Conservation (phyloP, 2,888 invertebrate genomes). For the Chymomyza amoena region DNA sequence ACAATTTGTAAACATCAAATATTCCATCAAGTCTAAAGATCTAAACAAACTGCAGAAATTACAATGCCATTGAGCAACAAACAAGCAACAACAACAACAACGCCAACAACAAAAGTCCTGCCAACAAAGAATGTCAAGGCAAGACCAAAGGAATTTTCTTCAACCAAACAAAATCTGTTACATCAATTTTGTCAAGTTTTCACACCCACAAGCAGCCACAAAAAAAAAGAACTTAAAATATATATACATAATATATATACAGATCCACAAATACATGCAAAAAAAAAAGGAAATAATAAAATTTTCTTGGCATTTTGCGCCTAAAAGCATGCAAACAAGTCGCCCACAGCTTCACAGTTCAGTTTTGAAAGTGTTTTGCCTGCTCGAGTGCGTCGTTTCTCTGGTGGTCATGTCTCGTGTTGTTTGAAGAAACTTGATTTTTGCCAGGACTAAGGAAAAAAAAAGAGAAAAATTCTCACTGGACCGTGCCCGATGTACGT, state of each 20-base stretch:
- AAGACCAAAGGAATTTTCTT: background rate
- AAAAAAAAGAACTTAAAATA: background rate
- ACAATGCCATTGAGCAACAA: conserved; percentile 47
- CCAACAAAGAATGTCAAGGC: background rate
- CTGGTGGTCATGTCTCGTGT: conserved; percentile 33
- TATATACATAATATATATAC: background rate
- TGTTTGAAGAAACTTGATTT: conserved; percentile 29
- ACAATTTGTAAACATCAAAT: conserved; percentile 51
- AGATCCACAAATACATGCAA: background rate
- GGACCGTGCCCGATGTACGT: background rate
- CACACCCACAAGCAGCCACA: conserved; percentile 35
- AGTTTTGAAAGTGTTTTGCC: conserved; percentile 1
- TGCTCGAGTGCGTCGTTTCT: background rate
- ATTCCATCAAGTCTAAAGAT: conserved; percentile 43
- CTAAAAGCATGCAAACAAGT: conserved; percentile 43
- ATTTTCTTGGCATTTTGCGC: conserved; percentile 39
- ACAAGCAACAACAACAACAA: background rate
- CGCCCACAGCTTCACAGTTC: background rate
- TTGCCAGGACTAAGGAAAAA: background rate
- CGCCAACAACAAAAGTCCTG: background rate
- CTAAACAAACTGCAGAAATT: conserved; percentile 56
- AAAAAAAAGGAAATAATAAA: conserved; percentile 39
- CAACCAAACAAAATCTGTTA: conserved; percentile 54
- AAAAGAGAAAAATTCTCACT: conserved; percentile 9
- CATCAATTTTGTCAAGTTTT: conserved; percentile 60